These are phyloP conservation scores for Lutjanus erythropterus DNA, from an alignment of 2,113 vertebrate species.

Conservation along the genomic window DNA sequence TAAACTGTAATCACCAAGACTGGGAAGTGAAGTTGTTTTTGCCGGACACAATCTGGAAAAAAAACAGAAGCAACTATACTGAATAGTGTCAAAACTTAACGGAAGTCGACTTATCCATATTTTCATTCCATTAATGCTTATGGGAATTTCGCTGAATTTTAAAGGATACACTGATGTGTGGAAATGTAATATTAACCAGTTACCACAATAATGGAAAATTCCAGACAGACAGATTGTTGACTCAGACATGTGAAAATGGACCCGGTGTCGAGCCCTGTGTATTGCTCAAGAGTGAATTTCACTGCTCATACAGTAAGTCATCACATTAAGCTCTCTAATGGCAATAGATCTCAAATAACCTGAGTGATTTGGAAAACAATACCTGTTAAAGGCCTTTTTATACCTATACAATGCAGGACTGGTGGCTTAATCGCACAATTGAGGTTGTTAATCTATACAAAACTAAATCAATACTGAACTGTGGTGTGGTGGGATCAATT, in stretches of 20 bases:
- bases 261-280: neutral
- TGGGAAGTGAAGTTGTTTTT: neutral
- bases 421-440: slow-evolving; percentile 58
- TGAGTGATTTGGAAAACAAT: slow-evolving; percentile 64
- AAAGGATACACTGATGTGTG: neutral
- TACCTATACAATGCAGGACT: slow-evolving; percentile 40
- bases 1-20: neutral
- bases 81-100: neutral
- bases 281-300: slow-evolving; percentile 35
- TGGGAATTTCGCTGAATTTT: neutral
- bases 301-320: slow-evolving; percentile 53
- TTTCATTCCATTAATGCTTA: neutral
- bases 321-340: slow-evolving; percentile 66
- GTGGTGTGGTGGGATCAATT: slow-evolving; percentile 72
- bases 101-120: neutral
- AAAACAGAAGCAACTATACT: neutral
- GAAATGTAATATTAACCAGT: slow-evolving; percentile 1
- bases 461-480: slow-evolving; percentile 75
- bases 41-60: neutral
- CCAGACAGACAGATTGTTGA: slow-evolving; percentile 16
- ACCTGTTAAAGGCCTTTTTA: slow-evolving; percentile 59
- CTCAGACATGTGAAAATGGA: slow-evolving; percentile 41
- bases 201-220: slow-evolving; percentile 31
- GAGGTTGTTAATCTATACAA: slow-evolving; percentile 72
- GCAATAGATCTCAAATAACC: slow-evolving; percentile 69